Base-by-base conservation (phyloP, 2,113 vertebrate species). In the Uropsilus gracilis region DNA sequence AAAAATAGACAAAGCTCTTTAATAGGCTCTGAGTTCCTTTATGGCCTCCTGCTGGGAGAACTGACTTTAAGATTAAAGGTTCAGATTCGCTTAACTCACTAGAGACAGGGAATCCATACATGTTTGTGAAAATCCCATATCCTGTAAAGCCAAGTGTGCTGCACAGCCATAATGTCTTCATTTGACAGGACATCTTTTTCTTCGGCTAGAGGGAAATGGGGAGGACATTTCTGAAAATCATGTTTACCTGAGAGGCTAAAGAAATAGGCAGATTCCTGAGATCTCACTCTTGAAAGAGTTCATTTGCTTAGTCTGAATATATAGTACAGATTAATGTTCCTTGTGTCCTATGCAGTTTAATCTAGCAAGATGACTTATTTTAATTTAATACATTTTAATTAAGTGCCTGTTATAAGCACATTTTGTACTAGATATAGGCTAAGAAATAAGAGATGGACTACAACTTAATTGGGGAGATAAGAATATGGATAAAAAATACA, bases 371-470 rank as follows among this genome's bases (percentile, higher is more conserved):
- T 48, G 28, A 37, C 32, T 91, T 95, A 83, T 71, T 86, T 44
- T 59, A 94, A 84, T 66, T 94, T 66, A 81, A 55, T 50, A 86
- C 46, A 55, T 69, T 94, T 88, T 94, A 97, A 97, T 68, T 86
- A 92, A 69, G 11, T 53, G 26, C 18, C 42, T 78, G 76, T 42
- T 66, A 26, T 73, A 77, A 72, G 20, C 61, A 90, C 53, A 85
- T n/a, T 71, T 12, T 85, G 9, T 44, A 61, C n/a, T 72, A 66
- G 53, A 72, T 48, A n/a, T 50, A 76, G 59, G 68, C 46, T 88
- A 89, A 82, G 42, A 88, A 73, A 69, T 61, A 90, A 8, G 78
- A 91, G 50, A 94, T 57, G 44, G 17, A 9, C 61, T 85, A 77
- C 8, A 92, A n/a, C 34, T 37, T 73, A 82, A 76, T 66, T 13